Percentiles rank a stretch among this genome's conserved stretches.
Evolutionary conservation across 2,797 vertebrate species (phyloP).

Genomic region (Enteromius unitaeniatus): DNA sequence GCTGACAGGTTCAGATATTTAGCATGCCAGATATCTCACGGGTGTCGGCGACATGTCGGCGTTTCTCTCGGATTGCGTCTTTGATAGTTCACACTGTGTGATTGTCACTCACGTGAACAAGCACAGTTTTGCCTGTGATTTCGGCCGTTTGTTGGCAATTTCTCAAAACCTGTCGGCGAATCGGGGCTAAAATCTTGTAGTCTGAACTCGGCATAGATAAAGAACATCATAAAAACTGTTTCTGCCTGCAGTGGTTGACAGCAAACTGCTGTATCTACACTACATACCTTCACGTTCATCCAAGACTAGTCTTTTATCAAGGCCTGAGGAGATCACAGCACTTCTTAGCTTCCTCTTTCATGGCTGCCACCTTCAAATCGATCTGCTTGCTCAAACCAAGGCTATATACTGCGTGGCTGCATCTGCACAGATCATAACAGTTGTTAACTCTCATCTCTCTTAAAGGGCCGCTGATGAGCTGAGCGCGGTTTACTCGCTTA

Average conservation of each 20-base stretch:
- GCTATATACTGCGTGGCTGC: constrained; percentile 15
- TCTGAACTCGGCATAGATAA: no score
- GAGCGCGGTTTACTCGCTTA: not conserved
- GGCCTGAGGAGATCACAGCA: constrained; percentile 27
- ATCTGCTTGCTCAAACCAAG: constrained; percentile 36
- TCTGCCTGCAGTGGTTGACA: not conserved
- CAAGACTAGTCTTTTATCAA: not conserved
- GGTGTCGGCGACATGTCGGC: no score
- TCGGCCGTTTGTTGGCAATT: no score
- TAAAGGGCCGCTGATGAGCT: not conserved
- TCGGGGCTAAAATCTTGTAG: no score
- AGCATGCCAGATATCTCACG: no score
- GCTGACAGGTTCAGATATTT: no score
- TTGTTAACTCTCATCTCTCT: constrained; percentile 26
- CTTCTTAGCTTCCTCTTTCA: constrained; percentile 27
- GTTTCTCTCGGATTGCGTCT: no score
- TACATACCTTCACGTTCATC: not conserved
- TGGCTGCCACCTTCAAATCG: constrained; percentile 37
- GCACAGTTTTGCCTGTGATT: no score
- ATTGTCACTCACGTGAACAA: no score
- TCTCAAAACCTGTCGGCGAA: no score
- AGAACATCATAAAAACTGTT: not conserved
- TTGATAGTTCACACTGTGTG: no score
- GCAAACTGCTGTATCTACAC: not conserved
- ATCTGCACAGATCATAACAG: constrained; percentile 15